These are phyloP conservation scores for Elaphurus davidianus DNA, from an alignment of 2,113 vertebrate species.

Conservation along the genomic window DNA sequence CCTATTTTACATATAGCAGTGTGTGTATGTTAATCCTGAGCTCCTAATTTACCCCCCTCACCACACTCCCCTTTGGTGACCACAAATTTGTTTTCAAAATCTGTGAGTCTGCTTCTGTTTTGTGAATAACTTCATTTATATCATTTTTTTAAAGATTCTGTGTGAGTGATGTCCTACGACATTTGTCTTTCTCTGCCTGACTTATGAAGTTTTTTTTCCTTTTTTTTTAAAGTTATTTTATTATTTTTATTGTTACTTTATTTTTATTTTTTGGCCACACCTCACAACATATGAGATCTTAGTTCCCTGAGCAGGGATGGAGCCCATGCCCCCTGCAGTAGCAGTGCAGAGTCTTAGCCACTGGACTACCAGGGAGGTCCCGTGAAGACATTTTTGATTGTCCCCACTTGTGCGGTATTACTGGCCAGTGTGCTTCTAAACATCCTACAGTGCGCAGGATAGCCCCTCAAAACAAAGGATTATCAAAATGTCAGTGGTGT, in stretches of 20 bases:
- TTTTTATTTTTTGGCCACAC: not conserved
- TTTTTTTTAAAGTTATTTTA: not conserved
- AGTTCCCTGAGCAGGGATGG: not conserved
- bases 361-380: not conserved
- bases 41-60: not conserved
- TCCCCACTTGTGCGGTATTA: not conserved
- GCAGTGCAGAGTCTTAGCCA: fast-evolving
- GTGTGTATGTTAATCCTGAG: not conserved
- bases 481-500: not conserved
- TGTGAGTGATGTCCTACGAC: not conserved
- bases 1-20: not conserved
- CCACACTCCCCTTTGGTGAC: not conserved
- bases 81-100: not conserved
- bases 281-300: not conserved
- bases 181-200: not conserved
- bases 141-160: not conserved
- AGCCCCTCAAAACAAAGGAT: not conserved
- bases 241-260: not conserved
- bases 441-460: not conserved
- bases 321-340: not conserved
- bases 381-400: not conserved
- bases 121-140: not conserved
- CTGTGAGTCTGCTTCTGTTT: not conserved
- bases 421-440: not conserved
- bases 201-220: not conserved